These are phyloP conservation scores for Acrossocheilus fasciatus DNA, from an alignment of 2,797 vertebrate genomes.

Conservation along the genomic window DNA sequence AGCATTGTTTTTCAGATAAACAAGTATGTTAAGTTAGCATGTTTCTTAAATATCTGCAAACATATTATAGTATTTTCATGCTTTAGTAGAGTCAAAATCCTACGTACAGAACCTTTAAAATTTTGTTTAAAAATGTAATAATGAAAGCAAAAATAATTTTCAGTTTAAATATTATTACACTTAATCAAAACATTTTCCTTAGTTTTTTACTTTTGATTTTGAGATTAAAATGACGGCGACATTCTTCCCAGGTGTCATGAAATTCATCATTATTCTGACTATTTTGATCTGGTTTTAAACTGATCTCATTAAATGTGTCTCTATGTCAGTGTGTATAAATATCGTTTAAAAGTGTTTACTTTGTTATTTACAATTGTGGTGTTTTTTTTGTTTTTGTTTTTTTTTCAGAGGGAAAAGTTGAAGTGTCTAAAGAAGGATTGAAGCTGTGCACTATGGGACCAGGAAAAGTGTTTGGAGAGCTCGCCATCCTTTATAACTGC, in stretches of 20 bases:
- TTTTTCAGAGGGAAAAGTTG: slow-evolving; percentile 92
- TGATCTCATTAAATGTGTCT: background rate
- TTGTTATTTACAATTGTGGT: background rate
- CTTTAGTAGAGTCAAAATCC: no score
- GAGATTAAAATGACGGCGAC: background rate
- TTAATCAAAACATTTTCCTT: no score
- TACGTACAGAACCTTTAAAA: no score
- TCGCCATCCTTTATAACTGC: slow-evolving; percentile 98
- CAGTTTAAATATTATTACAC: no score
- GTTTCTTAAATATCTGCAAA: no score
- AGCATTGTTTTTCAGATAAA: no score
- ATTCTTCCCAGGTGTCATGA: background rate
- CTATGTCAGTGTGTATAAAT: background rate
- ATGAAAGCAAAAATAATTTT: no score
- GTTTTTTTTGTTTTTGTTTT: slow-evolving; percentile 26
- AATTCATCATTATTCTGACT: background rate
- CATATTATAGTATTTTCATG: no score
- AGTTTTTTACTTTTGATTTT: background rate
- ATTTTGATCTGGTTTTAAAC: background rate
- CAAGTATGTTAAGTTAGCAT: no score
- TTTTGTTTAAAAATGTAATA: no score
- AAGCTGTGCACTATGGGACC: slow-evolving; percentile 98
- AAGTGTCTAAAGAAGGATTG: slow-evolving; percentile 94
- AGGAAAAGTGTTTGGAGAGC: slow-evolving; percentile 95
- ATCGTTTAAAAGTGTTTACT: background rate